Percentiles rank a stretch among this genome's conserved stretches.
These are phyloP conservation scores for Pangasius krempfi DNA, from an alignment of 2,797 vertebrate genomes.

Conservation along the genomic window DNA sequence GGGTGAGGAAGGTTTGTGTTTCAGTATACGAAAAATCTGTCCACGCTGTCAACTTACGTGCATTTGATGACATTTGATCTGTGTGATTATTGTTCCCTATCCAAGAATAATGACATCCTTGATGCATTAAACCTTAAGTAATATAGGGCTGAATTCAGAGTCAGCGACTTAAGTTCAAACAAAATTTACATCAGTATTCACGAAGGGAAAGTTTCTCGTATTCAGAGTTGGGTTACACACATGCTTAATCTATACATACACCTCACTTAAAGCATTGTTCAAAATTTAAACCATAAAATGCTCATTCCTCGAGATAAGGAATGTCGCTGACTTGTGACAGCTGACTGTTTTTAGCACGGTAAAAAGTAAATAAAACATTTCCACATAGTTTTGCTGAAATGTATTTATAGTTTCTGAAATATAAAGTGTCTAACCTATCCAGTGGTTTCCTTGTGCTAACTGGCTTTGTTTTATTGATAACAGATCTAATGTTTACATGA, in stretches of 20 bases:
- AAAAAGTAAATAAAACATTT: background rate
- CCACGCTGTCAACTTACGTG: no score
- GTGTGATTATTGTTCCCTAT: background rate
- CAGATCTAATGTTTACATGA: background rate
- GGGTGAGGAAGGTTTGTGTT: background rate
- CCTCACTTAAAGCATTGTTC: background rate
- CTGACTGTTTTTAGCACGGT: background rate
- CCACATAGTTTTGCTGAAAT: background rate
- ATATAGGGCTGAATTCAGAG: background rate
- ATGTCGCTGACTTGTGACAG: background rate
- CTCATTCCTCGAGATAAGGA: background rate
- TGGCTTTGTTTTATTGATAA: background rate
- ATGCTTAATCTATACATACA: background rate
- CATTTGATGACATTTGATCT: background rate
- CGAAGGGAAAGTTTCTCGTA: background rate
- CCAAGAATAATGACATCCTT: background rate
- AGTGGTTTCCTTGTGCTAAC: background rate
- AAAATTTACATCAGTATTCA: background rate
- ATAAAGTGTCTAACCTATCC: background rate
- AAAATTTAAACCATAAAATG: background rate
- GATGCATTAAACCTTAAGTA: background rate
- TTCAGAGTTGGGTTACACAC: background rate
- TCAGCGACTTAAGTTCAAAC: background rate
- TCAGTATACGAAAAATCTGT: background rate
- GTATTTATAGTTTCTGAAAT: background rate